Conservation (phyloP, 2,888 invertebrate species). For the Euproctis similis region DNA sequence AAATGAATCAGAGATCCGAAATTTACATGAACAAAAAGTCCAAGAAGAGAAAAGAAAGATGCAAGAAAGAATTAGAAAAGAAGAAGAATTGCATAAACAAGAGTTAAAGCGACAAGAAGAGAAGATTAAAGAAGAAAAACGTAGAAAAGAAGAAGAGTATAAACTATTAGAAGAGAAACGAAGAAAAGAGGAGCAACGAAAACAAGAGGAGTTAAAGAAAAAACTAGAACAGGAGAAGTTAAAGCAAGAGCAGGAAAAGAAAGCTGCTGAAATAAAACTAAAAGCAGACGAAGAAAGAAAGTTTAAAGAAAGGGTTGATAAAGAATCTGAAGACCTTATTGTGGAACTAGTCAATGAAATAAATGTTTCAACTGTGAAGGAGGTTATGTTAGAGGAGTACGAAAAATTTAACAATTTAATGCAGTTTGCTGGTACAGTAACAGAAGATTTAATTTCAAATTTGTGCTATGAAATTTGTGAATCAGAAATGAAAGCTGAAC, state of each 20-base stretch:
- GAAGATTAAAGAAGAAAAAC: conserved; percentile 19
- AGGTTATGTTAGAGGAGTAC: conserved; percentile 44
- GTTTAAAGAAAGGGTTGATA: conserved; percentile 50
- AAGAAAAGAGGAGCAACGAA: conserved; percentile 44
- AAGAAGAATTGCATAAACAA: conserved; percentile 27
- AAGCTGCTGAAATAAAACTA: conserved; percentile 45
- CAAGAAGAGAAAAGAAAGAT: conserved; percentile 33
- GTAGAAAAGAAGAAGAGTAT: conserved; percentile 26
- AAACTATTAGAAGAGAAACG: conserved; percentile 36
- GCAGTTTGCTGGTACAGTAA: conserved; percentile 34
- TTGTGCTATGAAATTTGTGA: conserved; percentile 46
- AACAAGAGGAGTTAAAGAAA: conserved; percentile 42
- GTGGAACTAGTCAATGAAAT: conserved; percentile 49
- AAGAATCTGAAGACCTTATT: conserved; percentile 44
- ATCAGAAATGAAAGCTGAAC: conserved; percentile 55
- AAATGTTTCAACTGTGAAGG: conserved; percentile 35
- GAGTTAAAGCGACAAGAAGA: conserved; percentile 28
- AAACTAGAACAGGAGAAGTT: conserved; percentile 44
- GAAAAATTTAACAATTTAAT: conserved; percentile 40
- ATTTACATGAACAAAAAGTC: conserved; percentile 29
- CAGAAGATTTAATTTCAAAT: conserved; percentile 44
- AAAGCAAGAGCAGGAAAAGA: conserved; percentile 49
- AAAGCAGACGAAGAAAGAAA: conserved; percentile 45
- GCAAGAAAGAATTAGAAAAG: conserved; percentile 26
- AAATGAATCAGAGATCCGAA: conserved; percentile 29